Evolutionary conservation across 2,113 vertebrate species (phyloP), one percentile per base, ranked within the genome.

Genomic region (Copsychus sechellarum): DNA sequence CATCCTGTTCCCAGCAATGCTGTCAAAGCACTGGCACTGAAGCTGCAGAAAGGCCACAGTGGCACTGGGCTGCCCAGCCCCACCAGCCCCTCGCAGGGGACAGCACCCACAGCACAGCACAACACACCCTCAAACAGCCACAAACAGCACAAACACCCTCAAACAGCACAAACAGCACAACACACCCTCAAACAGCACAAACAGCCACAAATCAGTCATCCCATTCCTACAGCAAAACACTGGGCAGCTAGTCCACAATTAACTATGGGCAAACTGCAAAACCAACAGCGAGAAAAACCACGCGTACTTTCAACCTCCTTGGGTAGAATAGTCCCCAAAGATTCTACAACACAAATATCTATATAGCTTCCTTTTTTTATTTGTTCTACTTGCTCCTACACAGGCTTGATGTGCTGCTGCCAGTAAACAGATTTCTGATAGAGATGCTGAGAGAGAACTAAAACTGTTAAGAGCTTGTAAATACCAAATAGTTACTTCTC

Each of bases 401-500:
- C 28, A 50, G 43, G 61, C 56, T 50, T 45, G 76, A 74, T 48
- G 53, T 72, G 69, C 57, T 70, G 69, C 76, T 88, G 86, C 77
- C 86, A 88, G 77, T 67, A 92, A 96, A 86, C 24, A 86, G 58
- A 62, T 73, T 88, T 50, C 88, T 88, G 69, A 84, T 20, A 45
- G 56, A 60, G 92, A 90, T 51, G 77, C 91, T 79, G 65, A 70
- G 65, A 95, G 82, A 88, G 48, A 94, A 93, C 53, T 84, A 74
- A 93, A 94, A 95, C 77, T 81, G 77, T 92, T 92, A 78, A 79
- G 86, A 65, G 91, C 86, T 96, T 95, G 84, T 93, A 96, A 95
- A 97, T 53, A 96, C 86, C 14, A 20, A 95, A 95, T 86, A 95
- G 94, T 96, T 95, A 93, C 73, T 96, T 66, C 88, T 88, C 91